Evolutionary conservation across 2,888 invertebrate genomes (phyloP), one percentile per base, ranked within the genome.

Genomic region (Atethmia centrago): DNA sequence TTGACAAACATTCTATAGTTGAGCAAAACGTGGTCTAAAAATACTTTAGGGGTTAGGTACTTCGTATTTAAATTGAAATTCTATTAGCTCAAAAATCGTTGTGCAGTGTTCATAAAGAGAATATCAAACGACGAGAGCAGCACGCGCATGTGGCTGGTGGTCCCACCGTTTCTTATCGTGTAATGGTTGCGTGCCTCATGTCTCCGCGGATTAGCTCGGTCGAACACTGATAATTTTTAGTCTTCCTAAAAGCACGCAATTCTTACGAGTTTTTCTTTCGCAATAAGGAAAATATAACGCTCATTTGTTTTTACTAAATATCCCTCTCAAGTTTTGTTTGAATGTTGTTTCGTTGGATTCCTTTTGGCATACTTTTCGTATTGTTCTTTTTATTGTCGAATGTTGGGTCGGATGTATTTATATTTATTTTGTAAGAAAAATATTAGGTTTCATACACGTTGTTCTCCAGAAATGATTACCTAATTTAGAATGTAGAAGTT

Each of bases 251-350:
- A 56, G 68, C 82, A 79, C 81, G 77, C 74, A 67, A 76, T 82
- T 59, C 55, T 28, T 69, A 69, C 68, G 56, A 79, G 74, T 55
- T 82, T 78, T 79, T 64, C 53, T 66, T 82, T 75, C 63, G 65
- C 71, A 70, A 77, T 78, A 68, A 82, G 59, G 72, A 74, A 77
- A 84, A 81, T 66, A 67, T 67, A 64, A 70, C 21, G 62, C 64
- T 72, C 70, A 78, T 81, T 79, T 84, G 66, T 79, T 77, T 72
- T 73, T 67, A 42, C 62, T 40, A 56, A 71, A 80, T 51, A 53
- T 77, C 64, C 56, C 21, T 36, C 72, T 70, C 74, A 66, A 74
- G 55, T 78, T 81, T 64, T 63, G 56, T 71, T 74, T 66, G 72
- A 63, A 81, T 77, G 63, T 70, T 79, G 59, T 79, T 83, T 74